Percentiles rank a stretch among this genome's conserved stretches.
phyloP scores from a whole-genome alignment of 1,140 invertebrate genomes.

The Drosophila kanapiae region DNA sequence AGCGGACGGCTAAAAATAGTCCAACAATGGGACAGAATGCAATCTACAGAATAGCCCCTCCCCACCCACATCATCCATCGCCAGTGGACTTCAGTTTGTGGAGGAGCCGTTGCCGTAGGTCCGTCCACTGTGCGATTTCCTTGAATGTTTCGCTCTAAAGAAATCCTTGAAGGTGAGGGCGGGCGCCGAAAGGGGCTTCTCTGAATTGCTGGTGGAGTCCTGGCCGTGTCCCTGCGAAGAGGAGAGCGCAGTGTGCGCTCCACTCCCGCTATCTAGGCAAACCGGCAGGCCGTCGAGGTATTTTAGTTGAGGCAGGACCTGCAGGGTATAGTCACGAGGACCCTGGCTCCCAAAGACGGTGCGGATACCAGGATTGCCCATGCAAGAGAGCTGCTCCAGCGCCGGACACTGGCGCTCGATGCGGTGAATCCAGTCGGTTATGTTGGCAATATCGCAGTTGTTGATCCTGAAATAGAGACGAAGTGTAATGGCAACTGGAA shows the following conservation, averaged over 20 bases:
- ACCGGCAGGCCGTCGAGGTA: conserved; percentile 64
- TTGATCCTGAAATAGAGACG: conserved; percentile 62
- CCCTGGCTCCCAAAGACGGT: conserved; percentile 48
- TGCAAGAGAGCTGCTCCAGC: conserved; percentile 76
- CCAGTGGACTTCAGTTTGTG: conserved; percentile 56
- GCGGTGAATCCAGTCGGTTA: conserved; percentile 77
- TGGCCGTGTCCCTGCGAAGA: conserved; percentile 50
- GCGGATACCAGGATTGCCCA: conserved; percentile 77
- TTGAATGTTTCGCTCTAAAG: conserved; percentile 59
- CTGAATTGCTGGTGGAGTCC: conserved; percentile 68
- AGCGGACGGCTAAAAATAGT: conserved; percentile 58
- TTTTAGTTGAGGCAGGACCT: conserved; percentile 66
- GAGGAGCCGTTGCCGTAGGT: conserved; percentile 65
- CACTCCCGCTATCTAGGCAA: conserved; percentile 9
- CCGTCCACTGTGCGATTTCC: conserved; percentile 35
- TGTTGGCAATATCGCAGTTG: conserved; percentile 78
- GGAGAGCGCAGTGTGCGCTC: conserved; percentile 30
- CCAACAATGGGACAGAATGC: conserved; percentile 48
- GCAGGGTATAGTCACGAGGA: conserved; percentile 61
- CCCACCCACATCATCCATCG: background rate
- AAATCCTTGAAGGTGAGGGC: conserved; percentile 66
- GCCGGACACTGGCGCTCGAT: conserved; percentile 73
- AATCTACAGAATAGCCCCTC: conserved; percentile 28
- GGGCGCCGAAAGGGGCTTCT: conserved; percentile 47
- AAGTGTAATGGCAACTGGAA: background rate